Evolutionary conservation across 2,797 vertebrate genomes (phyloP).

Genomic region (Aselliscus stoliczkanus): DNA sequence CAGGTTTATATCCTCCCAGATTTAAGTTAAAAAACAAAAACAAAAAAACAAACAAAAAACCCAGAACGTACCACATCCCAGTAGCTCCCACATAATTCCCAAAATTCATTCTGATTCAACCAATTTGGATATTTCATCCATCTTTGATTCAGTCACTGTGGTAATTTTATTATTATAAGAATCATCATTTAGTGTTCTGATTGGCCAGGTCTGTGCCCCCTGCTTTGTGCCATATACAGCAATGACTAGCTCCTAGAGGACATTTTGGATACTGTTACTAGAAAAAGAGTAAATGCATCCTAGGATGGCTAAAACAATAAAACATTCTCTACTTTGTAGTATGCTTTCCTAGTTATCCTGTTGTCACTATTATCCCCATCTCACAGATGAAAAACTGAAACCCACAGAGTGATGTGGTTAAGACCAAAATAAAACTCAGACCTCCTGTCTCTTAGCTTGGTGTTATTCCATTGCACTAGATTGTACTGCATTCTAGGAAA

Average conservation of each 20-base stretch:
- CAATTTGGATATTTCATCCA: neutral
- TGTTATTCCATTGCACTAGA: neutral
- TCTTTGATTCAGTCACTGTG: neutral
- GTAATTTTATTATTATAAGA: neutral
- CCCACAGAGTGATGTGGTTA: rapidly evolving
- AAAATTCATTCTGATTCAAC: neutral
- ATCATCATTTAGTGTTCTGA: neutral
- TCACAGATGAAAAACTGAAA: neutral
- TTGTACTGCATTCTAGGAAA: neutral
- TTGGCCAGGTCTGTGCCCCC: neutral
- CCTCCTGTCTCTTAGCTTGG: neutral
- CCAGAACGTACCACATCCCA: neutral
- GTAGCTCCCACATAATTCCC: neutral
- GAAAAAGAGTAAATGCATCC: neutral
- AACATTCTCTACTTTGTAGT: neutral
- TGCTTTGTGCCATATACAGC: neutral
- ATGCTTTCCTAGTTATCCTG: neutral
- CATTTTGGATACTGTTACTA: neutral
- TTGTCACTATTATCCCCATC: neutral
- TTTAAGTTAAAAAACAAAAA: neutral
- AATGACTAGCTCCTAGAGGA: neutral
- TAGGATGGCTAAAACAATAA: neutral
- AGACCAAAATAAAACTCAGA: too few species aligned
- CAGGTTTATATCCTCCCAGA: neutral
- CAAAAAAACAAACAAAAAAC: neutral